Evolutionary conservation across 2,797 vertebrate genomes (phyloP).

Genomic region (Lycodopsis pacificus): DNA sequence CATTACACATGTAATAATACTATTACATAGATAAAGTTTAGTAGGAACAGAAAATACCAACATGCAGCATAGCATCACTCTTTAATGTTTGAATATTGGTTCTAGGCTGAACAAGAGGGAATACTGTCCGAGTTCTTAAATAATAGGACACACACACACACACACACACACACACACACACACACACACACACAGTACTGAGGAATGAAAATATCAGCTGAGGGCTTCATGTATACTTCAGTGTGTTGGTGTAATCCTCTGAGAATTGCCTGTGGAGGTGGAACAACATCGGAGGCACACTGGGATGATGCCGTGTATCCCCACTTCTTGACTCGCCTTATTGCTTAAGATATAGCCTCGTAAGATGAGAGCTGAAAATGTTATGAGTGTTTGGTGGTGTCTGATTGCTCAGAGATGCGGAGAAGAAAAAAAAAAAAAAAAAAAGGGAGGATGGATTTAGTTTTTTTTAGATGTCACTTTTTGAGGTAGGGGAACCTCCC

Average conservation of each 20-base stretch:
- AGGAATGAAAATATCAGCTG: slow-evolving; percentile 37
- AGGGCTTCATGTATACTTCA: slow-evolving; percentile 42
- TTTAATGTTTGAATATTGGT: slow-evolving; percentile 27
- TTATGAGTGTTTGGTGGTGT: slow-evolving; percentile 39
- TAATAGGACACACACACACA: slow-evolving; percentile 16
- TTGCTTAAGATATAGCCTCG: slow-evolving; percentile 49
- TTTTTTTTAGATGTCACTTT: slow-evolving; percentile 26
- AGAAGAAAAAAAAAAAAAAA: slow-evolving; percentile 16
- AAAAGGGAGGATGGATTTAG: slow-evolving; percentile 6
- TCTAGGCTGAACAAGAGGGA: slow-evolving; percentile 18
- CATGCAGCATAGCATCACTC: slow-evolving; percentile 13
- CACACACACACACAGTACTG: slow-evolving; percentile 2
- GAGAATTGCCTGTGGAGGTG: slow-evolving; percentile 51
- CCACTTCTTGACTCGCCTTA: slow-evolving; percentile 51
- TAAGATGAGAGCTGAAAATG: slow-evolving; percentile 62
- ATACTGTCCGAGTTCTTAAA: slow-evolving; percentile 29
- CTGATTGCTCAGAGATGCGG: slow-evolving; percentile 38
- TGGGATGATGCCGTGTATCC: slow-evolving; percentile 57
- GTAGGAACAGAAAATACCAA: slow-evolving; percentile 12
- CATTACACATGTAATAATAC: slow-evolving; percentile 48
- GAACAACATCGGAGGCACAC: slow-evolving; percentile 55
- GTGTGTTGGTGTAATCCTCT: slow-evolving; percentile 55
- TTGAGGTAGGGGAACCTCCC: slow-evolving; percentile 32
- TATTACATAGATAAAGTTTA: slow-evolving; percentile 48
- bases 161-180: not conserved